Base-by-base conservation (phyloP, 2,888 invertebrate genomes). In the Caenorhabditis drosophilae region DNA sequence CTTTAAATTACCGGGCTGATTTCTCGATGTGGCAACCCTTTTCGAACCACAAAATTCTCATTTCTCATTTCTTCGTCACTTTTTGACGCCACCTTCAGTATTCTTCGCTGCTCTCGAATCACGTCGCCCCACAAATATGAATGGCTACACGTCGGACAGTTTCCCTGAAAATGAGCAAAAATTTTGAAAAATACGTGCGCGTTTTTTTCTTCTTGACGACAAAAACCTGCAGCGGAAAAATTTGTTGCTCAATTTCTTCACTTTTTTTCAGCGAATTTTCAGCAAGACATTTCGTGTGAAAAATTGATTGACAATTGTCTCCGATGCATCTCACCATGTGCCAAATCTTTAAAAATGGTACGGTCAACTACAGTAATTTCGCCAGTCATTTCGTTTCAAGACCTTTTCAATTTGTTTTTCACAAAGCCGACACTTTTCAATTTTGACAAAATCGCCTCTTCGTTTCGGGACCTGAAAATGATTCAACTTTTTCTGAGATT, bases 121-220 rank as follows among this genome's bases (percentile, higher is more conserved):
- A 82, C 34, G 40, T 82, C 81, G 26, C 80, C 79, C 81, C 82
- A 82, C n/a, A 70, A 48, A 45, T 58, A 76, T 2, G 58, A 23
- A 22, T 45, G 23, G 16, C 55, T 38, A 47, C 80, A 81, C 20
- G 54, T 51, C 3, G 75, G 70, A 53, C 80, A 81, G 18, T 53
- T 58, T n/a, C 52, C 67, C 4, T 52, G 27, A n/a, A 74, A 23
- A 12, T 74, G 75, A 22, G 73, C 47, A 38, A 72, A 40, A 20
- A 16, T 27, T 35, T n/a, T 3, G 20, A 31, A n/a, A n/a, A n/a
- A n/a, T n/a, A n/a, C n/a, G n/a, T 26, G 15, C n/a, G 9, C 26
- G 11, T 16, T 31, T 20, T 11, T 35, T 31, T 35, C 22, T 47
- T 27, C 6, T 16, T 23, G 31, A 16, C 3, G 27, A 23, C n/a